A percentile compares a stretch with the other conserved stretches of the same genome.
phyloP scores from a whole-genome alignment of 2,888 invertebrate species.

The Agriotes lineatus region DNA sequence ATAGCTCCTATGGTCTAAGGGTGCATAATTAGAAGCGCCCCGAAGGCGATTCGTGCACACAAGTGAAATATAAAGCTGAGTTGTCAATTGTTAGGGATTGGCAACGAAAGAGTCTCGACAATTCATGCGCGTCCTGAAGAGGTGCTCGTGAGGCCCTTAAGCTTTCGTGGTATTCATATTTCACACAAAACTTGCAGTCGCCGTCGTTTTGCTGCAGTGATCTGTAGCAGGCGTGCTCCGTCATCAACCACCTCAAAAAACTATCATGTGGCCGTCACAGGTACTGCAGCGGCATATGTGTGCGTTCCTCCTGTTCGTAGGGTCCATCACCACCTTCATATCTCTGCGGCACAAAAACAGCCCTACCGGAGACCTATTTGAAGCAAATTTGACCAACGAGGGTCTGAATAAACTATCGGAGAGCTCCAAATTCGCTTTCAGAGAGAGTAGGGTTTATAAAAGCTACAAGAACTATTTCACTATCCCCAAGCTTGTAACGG shows the following conservation, averaged over 20 bases:
- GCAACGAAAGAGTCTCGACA: slow-evolving; percentile 49
- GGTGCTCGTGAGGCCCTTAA: slow-evolving; percentile 52
- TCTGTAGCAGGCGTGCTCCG: slow-evolving; percentile 4
- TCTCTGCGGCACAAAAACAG: slow-evolving; percentile 39
- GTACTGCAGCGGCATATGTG: slow-evolving; percentile 56
- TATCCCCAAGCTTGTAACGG: slow-evolving; percentile 11
- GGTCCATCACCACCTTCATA: slow-evolving; percentile 52
- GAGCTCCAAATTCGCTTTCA: neutral
- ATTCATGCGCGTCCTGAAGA: slow-evolving; percentile 58
- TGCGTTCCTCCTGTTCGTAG: slow-evolving; percentile 54
- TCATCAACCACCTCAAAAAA: no score
- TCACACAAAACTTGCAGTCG: slow-evolving; percentile 40
- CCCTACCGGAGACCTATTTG: neutral
- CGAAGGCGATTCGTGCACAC: slow-evolving; percentile 14
- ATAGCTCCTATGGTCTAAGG: no score
- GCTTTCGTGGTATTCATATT: slow-evolving; percentile 49
- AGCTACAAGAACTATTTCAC: slow-evolving; percentile 32
- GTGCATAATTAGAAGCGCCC: slow-evolving; percentile 18
- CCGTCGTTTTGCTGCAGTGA: slow-evolving; percentile 34
- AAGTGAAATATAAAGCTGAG: slow-evolving; percentile 54
- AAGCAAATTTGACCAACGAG: neutral
- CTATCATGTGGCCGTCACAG: slow-evolving; percentile 44
- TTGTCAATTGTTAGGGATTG: slow-evolving; percentile 52
- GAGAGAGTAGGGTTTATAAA: slow-evolving; percentile 18
- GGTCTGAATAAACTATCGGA: neutral